Evolutionary conservation across 2,888 invertebrate genomes (phyloP), one percentile per base, ranked within the genome.

Genomic region (Piscicola geometra): DNA sequence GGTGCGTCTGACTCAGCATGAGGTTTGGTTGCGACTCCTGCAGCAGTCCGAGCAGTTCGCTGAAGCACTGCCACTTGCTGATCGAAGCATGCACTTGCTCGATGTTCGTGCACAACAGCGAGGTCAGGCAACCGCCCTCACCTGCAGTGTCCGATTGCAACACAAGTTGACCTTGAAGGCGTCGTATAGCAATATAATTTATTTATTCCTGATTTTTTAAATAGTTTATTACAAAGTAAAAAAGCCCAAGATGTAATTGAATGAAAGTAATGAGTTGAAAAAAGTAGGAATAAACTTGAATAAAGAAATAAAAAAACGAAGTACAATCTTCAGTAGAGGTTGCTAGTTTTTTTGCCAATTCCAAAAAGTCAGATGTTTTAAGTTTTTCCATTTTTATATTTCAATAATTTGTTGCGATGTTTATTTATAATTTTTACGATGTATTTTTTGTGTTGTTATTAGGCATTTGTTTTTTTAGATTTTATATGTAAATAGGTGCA

Each of bases 301-400:
- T 47, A 9, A 47, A 47, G 21, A 47, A 47, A 21, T 47, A 47
- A 15, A 9, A 15, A 47, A 47, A 47, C 21, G 50, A 47, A 47
- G 12, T 3, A 56, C 60, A 25, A 56, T 25, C 60, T 25, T 56
- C n/a, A n/a, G n/a, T 25, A 15, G 60, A 18, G 5, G 60, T 25
- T 21, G 60, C 21, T 21, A 56, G n/a, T 56, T 56, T 56, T 56
- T 56, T 56, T 15, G 60, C 25, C 60, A 56, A 56, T 18, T 18
- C 12, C 3, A 56, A 18, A 56, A 56, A 56, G n/a, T 56, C 60
- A 3, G 5, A 5, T 3, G 60, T 56, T 56, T 56, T 56, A 56
- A 56, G 60, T 21, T 56, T 56, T 56, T 56, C 60, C 60, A 56
- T 56, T 56, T 56, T 56, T 56, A 15, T 56, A 15, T 41, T 9